Percentiles rank a stretch among this genome's conserved stretches.
These are phyloP conservation scores for Agrenia bidenticulata DNA, from an alignment of 2,888 invertebrate genomes.

Conservation along the genomic window DNA sequence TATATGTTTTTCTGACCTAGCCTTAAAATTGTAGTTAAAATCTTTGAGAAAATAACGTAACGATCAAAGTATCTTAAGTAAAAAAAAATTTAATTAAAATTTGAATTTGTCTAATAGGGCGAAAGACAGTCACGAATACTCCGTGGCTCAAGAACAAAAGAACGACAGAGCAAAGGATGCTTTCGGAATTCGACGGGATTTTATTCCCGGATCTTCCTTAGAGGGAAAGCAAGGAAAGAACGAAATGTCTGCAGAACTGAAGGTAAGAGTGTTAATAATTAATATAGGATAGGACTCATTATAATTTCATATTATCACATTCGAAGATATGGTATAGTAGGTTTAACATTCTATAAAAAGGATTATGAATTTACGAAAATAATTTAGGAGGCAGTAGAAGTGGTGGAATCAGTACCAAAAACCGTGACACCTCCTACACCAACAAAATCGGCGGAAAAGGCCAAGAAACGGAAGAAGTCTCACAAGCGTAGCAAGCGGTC, in stretches of 20 bases:
- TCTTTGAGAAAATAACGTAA: too few relatives aligned
- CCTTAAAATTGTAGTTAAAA: neutral
- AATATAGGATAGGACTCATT: neutral
- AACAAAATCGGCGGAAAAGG: conserved; percentile 13
- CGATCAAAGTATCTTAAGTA: too few relatives aligned
- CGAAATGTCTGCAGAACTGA: neutral
- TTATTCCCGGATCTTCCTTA: conserved; percentile 73
- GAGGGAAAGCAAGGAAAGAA: conserved; percentile 28
- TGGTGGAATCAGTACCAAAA: neutral
- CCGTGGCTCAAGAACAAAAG: conserved; percentile 93
- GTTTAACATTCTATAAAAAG: too few relatives aligned
- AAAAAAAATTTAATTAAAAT: neutral
- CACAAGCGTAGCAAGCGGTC: conserved; percentile 42
- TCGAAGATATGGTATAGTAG: too few relatives aligned
- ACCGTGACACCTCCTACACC: neutral
- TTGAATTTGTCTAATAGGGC: conserved; percentile 64
- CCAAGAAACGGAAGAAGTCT: conserved; percentile 45
- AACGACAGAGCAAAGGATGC: conserved; percentile 90
- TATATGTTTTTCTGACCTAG: too few relatives aligned
- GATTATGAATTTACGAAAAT: neutral
- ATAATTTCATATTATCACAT: neutral
- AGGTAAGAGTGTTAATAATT: conserved; percentile 6
- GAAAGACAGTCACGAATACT: conserved; percentile 92
- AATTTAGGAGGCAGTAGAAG: neutral
- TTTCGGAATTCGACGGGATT: conserved; percentile 89